phyloP scores from a whole-genome alignment of 1,140 invertebrate species.

The Dinoponera quadriceps region DNA sequence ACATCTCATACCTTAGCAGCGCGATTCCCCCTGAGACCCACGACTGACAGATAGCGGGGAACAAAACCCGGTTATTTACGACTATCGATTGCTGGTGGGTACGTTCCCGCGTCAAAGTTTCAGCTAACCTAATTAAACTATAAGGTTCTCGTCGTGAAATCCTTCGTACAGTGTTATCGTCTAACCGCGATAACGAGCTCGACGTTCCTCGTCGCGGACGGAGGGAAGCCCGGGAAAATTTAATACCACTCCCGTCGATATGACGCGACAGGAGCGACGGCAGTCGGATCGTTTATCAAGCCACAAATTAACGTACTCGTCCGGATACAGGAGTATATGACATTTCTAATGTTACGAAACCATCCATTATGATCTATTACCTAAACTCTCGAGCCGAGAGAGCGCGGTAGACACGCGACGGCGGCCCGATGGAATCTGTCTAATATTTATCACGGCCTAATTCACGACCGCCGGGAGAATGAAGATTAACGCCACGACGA shows the following conservation, averaged over 20 bases:
- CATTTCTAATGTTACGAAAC: slow-evolving; percentile 58
- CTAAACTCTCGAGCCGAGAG: neutral
- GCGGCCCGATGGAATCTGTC: slow-evolving; percentile 12
- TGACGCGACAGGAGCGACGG: neutral
- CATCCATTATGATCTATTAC: slow-evolving; percentile 67
- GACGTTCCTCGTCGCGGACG: neutral
- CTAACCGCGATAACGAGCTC: slow-evolving; percentile 46
- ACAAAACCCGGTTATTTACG: slow-evolving; percentile 35
- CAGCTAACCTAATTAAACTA: slow-evolving; percentile 51
- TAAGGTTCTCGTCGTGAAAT: slow-evolving; percentile 39
- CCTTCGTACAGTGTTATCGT: slow-evolving; percentile 38
- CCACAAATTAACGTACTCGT: slow-evolving; percentile 55
- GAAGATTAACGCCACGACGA: neutral
- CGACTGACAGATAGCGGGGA: neutral
- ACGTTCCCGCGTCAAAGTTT: slow-evolving; percentile 40
- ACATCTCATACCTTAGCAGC: neutral
- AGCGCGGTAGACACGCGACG: neutral
- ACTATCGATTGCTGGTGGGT: slow-evolving; percentile 24
- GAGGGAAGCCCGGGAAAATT: slow-evolving; percentile 44
- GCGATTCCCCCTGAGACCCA: neutral
- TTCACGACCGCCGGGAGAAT: neutral
- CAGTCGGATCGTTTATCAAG: slow-evolving; percentile 61
- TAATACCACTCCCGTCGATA: slow-evolving; percentile 25
- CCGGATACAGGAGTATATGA: slow-evolving; percentile 61
- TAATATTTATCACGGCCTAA: slow-evolving; percentile 16